phyloP scores from a whole-genome alignment of 2,888 invertebrate species.

The Drosophila greeni region DNA sequence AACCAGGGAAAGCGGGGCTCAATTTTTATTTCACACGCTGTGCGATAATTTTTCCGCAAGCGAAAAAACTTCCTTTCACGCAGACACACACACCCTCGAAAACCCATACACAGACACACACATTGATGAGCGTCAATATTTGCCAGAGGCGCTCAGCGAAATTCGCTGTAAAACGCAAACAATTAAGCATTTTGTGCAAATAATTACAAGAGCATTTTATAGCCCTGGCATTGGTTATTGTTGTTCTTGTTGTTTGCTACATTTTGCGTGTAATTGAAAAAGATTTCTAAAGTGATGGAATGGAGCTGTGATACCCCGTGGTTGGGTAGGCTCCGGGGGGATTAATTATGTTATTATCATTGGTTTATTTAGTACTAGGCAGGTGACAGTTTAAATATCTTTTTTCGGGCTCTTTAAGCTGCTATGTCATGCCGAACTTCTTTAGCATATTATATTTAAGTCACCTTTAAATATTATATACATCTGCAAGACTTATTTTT shows the following conservation, averaged over 20 bases:
- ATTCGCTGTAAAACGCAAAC: slow-evolving; percentile 65
- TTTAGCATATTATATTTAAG: too few relatives aligned
- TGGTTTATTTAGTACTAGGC: neutral
- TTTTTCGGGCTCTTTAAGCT: neutral
- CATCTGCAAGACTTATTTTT: too few relatives aligned
- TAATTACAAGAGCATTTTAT: slow-evolving; percentile 53
- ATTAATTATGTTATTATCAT: neutral
- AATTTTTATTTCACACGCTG: slow-evolving; percentile 45
- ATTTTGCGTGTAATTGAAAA: slow-evolving; percentile 65
- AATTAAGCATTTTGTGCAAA: slow-evolving; percentile 69
- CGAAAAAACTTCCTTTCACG: slow-evolving; percentile 32
- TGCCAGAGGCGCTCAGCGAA: slow-evolving; percentile 49
- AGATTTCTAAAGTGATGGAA: slow-evolving; percentile 22
- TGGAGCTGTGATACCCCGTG: slow-evolving; percentile 13
- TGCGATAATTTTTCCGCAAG: slow-evolving; percentile 43
- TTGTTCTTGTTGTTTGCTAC: slow-evolving; percentile 40
- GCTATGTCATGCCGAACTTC: neutral
- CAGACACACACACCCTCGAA: slow-evolving; percentile 1
- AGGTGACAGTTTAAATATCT: neutral
- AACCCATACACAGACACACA: slow-evolving; percentile 2
- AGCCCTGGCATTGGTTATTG: slow-evolving; percentile 12
- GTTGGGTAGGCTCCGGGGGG: neutral
- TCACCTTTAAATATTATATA: too few relatives aligned
- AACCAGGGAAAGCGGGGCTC: neutral
- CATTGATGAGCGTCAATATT: slow-evolving; percentile 60